Conservation (phyloP, 2,113 vertebrate genomes). For the Natator depressus region DNA sequence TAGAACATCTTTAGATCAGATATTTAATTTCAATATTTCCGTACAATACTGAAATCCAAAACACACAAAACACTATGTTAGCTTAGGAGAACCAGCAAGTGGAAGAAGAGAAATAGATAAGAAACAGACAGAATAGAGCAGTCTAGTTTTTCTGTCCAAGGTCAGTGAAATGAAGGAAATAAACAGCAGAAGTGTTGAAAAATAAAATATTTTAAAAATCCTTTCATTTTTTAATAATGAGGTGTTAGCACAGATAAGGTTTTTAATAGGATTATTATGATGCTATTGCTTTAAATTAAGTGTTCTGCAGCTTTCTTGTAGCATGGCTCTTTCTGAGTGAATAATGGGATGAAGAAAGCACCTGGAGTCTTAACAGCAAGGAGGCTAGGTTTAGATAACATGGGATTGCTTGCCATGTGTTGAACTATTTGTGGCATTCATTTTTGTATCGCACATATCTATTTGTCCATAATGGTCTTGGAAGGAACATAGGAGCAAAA, state of each 20-base stretch:
- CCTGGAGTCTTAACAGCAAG: background rate
- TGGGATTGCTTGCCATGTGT: background rate
- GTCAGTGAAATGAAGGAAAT: slow-evolving; percentile 10
- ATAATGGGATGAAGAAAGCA: background rate
- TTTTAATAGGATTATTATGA: background rate
- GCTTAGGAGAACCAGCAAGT: background rate
- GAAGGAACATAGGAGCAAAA: background rate
- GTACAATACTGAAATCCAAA: slow-evolving; percentile 12
- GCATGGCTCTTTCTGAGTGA: background rate
- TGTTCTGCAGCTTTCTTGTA: background rate
- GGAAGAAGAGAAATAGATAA: slow-evolving; percentile 15
- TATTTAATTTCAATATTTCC: slow-evolving; percentile 31
- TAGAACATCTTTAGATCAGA: slow-evolving; percentile 1
- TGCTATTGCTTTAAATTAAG: background rate
- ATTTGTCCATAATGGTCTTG: background rate
- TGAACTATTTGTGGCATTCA: background rate
- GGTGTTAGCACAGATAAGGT: background rate
- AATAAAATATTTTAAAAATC: background rate
- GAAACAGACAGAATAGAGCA: background rate
- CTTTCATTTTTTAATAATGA: background rate
- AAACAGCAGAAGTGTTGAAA: background rate
- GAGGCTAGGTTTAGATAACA: background rate
- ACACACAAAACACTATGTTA: background rate
- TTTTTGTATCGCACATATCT: slow-evolving; percentile 6
- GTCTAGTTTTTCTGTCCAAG: background rate